phyloP scores from a whole-genome alignment of 2,113 vertebrate species.

The Ageneiosus marmoratus region DNA sequence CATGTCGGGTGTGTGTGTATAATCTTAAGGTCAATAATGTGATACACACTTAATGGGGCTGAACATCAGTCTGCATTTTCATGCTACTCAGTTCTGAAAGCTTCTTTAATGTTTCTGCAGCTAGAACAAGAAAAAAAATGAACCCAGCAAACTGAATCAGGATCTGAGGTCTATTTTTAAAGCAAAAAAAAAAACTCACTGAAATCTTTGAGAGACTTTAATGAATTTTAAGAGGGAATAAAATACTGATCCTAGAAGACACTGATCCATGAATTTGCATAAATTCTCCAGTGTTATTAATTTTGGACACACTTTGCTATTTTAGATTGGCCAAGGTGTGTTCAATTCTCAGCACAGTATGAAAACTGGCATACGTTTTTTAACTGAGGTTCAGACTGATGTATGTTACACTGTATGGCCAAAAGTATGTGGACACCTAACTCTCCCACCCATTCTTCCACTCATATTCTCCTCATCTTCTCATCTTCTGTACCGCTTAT shows the following conservation, averaged over 20 bases:
- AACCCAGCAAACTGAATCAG: background rate
- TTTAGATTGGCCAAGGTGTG: background rate
- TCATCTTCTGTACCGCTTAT: too few relatives aligned
- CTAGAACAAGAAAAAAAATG: background rate
- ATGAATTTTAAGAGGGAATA: background rate
- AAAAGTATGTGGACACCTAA: too few relatives aligned
- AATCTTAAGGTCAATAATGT: background rate
- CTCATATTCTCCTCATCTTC: too few relatives aligned
- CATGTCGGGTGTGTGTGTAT: background rate
- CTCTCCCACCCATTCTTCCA: too few relatives aligned
- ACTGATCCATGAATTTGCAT: background rate
- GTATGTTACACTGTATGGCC: too few relatives aligned
- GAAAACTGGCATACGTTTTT: background rate
- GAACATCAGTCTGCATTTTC: background rate
- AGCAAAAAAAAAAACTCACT: background rate
- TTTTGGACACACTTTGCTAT: background rate
- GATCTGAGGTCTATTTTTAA: background rate
- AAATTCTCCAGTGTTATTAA: background rate
- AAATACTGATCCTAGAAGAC: background rate
- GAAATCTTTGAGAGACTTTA: background rate
- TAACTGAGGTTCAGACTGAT: background rate
- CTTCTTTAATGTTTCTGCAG: background rate
- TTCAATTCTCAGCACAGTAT: too few relatives aligned
- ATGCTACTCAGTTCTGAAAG: background rate
- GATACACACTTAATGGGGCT: background rate